These are phyloP conservation scores for Tetanocera ferruginea DNA, from an alignment of 2,888 invertebrate genomes.

Conservation along the genomic window DNA sequence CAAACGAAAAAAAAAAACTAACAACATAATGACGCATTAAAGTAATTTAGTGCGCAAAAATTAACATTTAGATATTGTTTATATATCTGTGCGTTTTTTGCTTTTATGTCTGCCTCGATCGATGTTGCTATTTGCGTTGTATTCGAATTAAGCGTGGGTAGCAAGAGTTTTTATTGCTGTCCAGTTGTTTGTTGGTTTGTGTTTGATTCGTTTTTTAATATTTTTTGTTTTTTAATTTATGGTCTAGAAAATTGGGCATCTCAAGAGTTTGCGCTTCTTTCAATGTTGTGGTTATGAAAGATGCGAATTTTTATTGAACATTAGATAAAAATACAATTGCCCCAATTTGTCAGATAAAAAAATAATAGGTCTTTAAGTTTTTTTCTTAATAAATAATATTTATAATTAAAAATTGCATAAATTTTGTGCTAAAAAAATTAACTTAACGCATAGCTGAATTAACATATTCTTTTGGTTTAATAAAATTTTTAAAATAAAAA, in stretches of 20 bases:
- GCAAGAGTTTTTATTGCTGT: not conserved
- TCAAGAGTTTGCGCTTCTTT: too few species aligned
- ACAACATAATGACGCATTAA: slow-evolving; percentile 13
- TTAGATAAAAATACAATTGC: too few species aligned
- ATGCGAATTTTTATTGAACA: too few species aligned
- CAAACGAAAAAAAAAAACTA: not conserved
- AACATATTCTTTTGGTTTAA: too few species aligned
- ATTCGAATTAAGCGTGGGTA: slow-evolving; percentile 1
- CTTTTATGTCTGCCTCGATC: not conserved
- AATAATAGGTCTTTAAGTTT: too few species aligned
- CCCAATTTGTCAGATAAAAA: too few species aligned
- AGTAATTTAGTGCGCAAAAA: slow-evolving; percentile 10
- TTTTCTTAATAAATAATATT: too few species aligned
- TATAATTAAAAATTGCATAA: too few species aligned
- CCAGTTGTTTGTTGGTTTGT: not conserved
- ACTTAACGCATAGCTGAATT: too few species aligned
- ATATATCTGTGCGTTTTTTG: not conserved
- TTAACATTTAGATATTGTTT: slow-evolving; percentile 8
- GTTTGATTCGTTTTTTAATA: not conserved
- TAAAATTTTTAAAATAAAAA: too few species aligned
- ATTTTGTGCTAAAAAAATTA: too few species aligned
- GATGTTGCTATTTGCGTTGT: not conserved
- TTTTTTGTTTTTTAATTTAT: not conserved
- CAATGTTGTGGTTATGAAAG: too few species aligned
- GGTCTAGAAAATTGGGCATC: not conserved